Conservation (phyloP, 2,888 invertebrate species). For the Drosophila monieri region DNA sequence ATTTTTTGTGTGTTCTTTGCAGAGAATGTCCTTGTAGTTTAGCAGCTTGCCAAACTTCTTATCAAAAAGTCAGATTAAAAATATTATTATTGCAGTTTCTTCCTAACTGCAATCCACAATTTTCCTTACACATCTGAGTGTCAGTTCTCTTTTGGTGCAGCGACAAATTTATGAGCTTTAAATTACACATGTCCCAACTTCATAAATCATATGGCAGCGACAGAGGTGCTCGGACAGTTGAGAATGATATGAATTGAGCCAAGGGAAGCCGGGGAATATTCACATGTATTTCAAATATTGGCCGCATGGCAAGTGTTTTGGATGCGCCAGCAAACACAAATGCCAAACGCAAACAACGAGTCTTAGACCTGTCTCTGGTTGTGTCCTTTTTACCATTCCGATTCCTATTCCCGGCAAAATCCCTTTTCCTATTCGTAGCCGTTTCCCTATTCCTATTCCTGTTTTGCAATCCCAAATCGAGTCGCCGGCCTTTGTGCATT, state of each 20-base stretch:
- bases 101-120: constrained; percentile 3
- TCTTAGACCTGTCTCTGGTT: not conserved
- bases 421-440: constrained; percentile 4
- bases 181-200: constrained; percentile 80
- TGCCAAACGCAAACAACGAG: constrained; percentile 22
- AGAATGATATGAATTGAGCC: constrained; percentile 54
- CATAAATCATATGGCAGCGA: constrained; percentile 76
- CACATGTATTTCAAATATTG: constrained; percentile 69
- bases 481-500: constrained; percentile 46
- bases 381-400: constrained; percentile 20
- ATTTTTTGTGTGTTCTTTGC: not conserved
- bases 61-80: not conserved
- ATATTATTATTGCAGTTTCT: not conserved
- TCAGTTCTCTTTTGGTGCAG: constrained; percentile 31
- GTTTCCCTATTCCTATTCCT: constrained; percentile 32
- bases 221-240: constrained; percentile 26
- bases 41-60: not conserved
- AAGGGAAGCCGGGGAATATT: constrained; percentile 63
- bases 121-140: not conserved
- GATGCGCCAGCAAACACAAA: constrained; percentile 36
- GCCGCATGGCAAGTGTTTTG: constrained; percentile 65
- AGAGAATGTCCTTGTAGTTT: not conserved
- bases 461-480: constrained; percentile 45
- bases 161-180: constrained; percentile 80
- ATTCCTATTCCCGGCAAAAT: constrained; percentile 14